Base-by-base conservation (phyloP, 2,113 vertebrate genomes). In the Psittacula cyanocephala region DNA sequence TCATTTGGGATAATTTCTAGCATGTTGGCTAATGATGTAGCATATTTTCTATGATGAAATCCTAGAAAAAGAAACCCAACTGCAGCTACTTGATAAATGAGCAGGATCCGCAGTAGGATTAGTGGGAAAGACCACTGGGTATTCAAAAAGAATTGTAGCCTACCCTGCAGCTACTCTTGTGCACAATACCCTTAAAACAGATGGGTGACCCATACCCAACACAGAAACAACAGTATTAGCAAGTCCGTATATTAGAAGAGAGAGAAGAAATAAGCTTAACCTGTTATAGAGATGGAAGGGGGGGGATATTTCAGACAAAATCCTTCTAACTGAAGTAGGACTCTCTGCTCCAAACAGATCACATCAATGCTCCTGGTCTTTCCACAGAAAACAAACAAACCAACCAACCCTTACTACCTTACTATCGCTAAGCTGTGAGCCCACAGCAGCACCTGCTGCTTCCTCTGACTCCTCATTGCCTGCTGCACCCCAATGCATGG, bases 401-500 rank as follows among this genome's bases (percentile, higher is more conserved):
- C 16, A 13, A 22, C 15, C 29, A 28, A 7, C 4, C 7, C 37
- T 25, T 55, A 7, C 11, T 77, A 6, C 19, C 7, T 14, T 4
- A 15, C 41, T 37, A 27, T 39, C 31, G 68, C 44, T 19, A 23
- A 57, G 13, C 43, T 39, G 49, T 9, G 72, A 62, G 35, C 16
- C 20, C 59, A 8, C 19, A 39, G 55, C 63, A 80, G 27, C 62
- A 91, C 16, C n/a, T 23, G 22, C 44, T 35, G 22, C 41, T 24
- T 68, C 47, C 25, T 33, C 31, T 1, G 9, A 31, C 28, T n/a
- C 35, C 76, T 37, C 9, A 6, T 39, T 49, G 15, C 62, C 80
- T 13, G 47, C 52, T 49, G 55, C 39, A 46, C 4, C 18, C 2
- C 4, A 0, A 3, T 1, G 17, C 13, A 8, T 2, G 18, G 57